A percentile compares a stretch with the other conserved stretches of the same genome.
phyloP scores from a whole-genome alignment of 2,888 invertebrate genomes.

The Meandrusa payeni region DNA sequence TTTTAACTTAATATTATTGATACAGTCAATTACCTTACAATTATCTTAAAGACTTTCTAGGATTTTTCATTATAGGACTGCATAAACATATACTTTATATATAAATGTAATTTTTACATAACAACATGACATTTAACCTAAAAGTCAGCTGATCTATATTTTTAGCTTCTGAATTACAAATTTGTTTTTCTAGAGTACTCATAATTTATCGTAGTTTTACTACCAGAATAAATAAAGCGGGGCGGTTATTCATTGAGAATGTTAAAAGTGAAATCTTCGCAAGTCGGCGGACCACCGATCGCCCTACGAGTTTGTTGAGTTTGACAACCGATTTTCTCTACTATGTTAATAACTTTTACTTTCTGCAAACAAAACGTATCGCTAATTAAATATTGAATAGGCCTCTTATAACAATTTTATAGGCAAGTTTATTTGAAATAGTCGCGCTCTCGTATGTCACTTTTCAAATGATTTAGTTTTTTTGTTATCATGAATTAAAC shows the following conservation, averaged over 20 bases:
- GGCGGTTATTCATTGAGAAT: conserved; percentile 41
- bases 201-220: conserved; percentile 31
- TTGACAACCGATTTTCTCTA: conserved; percentile 68
- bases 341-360: conserved; percentile 69
- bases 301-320: conserved; percentile 66
- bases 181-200: conserved; percentile 23
- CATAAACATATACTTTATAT: conserved; percentile 25
- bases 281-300: conserved; percentile 61
- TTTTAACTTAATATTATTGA: conserved; percentile 6
- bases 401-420: conserved; percentile 3
- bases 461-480: too few relatives aligned
- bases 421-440: too few relatives aligned
- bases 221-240: conserved; percentile 13
- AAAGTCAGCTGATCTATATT: conserved; percentile 48
- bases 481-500: too few relatives aligned
- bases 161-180: conserved; percentile 46
- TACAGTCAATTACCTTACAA: conserved; percentile 6
- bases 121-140: conserved; percentile 56
- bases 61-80: conserved; percentile 5
- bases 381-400: conserved; percentile 5
- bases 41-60: not conserved
- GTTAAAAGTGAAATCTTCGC: conserved; percentile 73
- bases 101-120: conserved; percentile 48
- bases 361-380: conserved; percentile 34
- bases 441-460: too few relatives aligned